These are phyloP conservation scores for Odontomachus brunneus DNA, from an alignment of 1,140 invertebrate species.

Conservation along the genomic window DNA sequence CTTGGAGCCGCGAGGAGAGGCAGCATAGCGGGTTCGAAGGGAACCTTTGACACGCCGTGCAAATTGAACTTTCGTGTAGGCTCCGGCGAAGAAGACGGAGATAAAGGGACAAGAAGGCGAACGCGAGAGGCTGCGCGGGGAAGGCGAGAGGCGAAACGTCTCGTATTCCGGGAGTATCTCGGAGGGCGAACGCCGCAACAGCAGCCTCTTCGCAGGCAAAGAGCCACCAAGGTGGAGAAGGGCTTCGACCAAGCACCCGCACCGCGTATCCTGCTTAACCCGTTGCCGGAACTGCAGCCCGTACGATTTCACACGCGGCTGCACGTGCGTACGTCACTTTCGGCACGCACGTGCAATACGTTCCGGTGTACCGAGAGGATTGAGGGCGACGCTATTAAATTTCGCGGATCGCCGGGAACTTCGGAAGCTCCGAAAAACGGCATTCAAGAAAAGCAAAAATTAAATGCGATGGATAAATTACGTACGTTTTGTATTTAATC, in stretches of 20 bases:
- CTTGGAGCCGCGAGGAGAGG: conserved; percentile 32
- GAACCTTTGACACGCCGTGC: conserved; percentile 79
- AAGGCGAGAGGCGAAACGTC: conserved; percentile 23
- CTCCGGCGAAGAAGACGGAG: conserved; percentile 59
- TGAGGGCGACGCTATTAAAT: background rate
- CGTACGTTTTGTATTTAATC: too few relatives aligned
- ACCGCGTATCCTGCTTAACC: conserved; percentile 75
- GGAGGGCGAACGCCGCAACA: conserved; percentile 58
- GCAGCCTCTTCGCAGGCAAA: conserved; percentile 34
- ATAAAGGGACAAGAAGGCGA: conserved; percentile 58
- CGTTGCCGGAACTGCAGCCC: conserved; percentile 70
- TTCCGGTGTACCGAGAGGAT: background rate
- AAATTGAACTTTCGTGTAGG: conserved; percentile 83
- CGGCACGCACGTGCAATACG: conserved; percentile 22
- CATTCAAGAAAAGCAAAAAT: too few relatives aligned
- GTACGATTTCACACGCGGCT: conserved; percentile 74
- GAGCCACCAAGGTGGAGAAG: conserved; percentile 58
- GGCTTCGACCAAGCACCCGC: conserved; percentile 65
- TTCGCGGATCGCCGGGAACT: background rate
- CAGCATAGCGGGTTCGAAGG: conserved; percentile 29
- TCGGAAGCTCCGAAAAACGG: background rate
- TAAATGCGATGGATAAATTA: too few relatives aligned
- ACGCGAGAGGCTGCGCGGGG: conserved; percentile 56
- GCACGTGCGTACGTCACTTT: conserved; percentile 62
- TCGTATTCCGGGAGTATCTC: conserved; percentile 54